These are phyloP conservation scores for Prolemur simus DNA, from an alignment of 2,113 vertebrate genomes.

Conservation along the genomic window DNA sequence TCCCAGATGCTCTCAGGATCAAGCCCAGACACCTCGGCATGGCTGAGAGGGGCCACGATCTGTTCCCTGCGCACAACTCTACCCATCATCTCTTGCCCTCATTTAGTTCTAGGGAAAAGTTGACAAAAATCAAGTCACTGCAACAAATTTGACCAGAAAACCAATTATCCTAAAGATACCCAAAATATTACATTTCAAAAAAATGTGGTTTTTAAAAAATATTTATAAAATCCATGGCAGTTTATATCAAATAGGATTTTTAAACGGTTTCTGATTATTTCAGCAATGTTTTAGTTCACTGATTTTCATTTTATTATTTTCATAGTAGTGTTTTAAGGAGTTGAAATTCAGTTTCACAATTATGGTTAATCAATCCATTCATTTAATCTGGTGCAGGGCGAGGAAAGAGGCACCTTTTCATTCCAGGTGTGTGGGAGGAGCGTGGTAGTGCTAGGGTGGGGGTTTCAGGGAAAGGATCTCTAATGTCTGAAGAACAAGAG, in stretches of 20 bases:
- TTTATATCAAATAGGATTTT: neutral
- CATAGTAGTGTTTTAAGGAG: neutral
- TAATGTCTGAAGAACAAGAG: neutral
- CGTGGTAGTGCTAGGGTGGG: neutral
- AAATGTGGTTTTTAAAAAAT: neutral
- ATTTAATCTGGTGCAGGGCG: neutral
- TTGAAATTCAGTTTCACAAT: neutral
- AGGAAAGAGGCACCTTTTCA: neutral
- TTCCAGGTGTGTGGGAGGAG: neutral
- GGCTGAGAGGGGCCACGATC: too few relatives aligned
- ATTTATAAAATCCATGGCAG: neutral
- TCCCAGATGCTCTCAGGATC: neutral
- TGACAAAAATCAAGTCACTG: neutral
- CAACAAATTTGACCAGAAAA: slow-evolving; percentile 5
- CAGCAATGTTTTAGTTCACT: neutral
- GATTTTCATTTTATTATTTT: neutral
- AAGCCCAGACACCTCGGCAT: neutral
- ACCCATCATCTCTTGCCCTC: neutral
- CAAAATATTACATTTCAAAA: neutral
- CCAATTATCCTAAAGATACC: neutral
- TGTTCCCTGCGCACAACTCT: neutral
- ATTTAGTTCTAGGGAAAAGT: neutral
- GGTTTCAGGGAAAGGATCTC: neutral
- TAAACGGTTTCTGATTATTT: neutral
- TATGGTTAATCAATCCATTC: neutral